Evolutionary conservation across 2,888 invertebrate species (phyloP).

Genomic region (Poecilus cupreus): DNA sequence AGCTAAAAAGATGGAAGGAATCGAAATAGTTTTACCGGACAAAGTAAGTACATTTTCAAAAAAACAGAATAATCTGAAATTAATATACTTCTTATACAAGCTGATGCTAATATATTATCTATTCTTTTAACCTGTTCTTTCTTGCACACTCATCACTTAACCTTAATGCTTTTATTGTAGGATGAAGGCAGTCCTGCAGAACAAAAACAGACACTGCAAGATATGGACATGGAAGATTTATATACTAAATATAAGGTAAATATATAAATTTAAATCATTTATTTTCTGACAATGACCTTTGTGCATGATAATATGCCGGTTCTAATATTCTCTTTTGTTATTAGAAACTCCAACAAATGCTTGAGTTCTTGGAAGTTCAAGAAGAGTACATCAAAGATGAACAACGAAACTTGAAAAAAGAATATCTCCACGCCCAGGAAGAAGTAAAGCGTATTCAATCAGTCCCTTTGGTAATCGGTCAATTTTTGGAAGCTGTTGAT

Average conservation of each 20-base stretch:
- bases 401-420: constrained; percentile 98
- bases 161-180: constrained; percentile 69
- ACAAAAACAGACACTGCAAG: constrained; percentile 84
- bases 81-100: not conserved
- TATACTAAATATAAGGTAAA: constrained; percentile 92
- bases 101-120: not conserved
- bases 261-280: not conserved
- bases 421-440: constrained; percentile 98
- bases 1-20: constrained; percentile 82
- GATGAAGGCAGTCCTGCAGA: constrained; percentile 82
- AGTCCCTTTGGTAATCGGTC: constrained; percentile 98
- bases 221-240: constrained; percentile 92
- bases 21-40: constrained; percentile 86
- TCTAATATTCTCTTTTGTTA: constrained; percentile 52
- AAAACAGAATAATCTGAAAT: constrained; percentile 1
- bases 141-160: constrained; percentile 41
- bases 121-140: not conserved
- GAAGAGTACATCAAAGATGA: constrained; percentile 99
- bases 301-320: not conserved
- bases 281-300: not conserved
- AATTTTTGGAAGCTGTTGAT: constrained; percentile 99
- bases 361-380: constrained; percentile 98
- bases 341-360: constrained; percentile 94
- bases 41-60: constrained; percentile 77
- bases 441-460: constrained; percentile 99